Evolutionary conservation across 2,797 vertebrate species (phyloP), one percentile per base, ranked within the genome.

Genomic region (Anisognathus igniventris): DNA sequence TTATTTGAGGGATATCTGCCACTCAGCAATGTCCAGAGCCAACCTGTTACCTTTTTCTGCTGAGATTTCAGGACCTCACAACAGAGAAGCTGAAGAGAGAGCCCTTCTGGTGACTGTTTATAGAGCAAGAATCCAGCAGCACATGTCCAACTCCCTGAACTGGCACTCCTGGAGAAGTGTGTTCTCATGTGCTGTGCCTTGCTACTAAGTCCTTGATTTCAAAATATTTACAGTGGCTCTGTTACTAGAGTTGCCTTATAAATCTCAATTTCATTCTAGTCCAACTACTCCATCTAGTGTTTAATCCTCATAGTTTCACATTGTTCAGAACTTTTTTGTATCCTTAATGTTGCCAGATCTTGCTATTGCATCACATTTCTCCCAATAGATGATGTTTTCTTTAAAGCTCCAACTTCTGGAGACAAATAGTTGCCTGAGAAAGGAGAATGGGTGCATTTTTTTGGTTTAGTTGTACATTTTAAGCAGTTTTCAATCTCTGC

Each of bases 201-300:
- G 51, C 42, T 82, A 77, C 42, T 40, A 79, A 91, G 47, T 12
- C 21, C 27, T 58, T 12, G 31, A 75, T 86, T 91, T 86, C 78
- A 92, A 94, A 95, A 95, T 92, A 92, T 89, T 95, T 95, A 79
- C 81, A 73, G 31, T 39, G 66, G 18, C 47, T 92, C 56, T 78
- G 58, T 86, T 86, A 88, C 73, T 58, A 57, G 65, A 68, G 7
- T 21, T 72, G 66, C 25, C 91, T 71, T 60, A 50, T 9, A 67
- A 88, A 70, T 67, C 54, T 31, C 28, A 28, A 5, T 82, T 91
- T 92, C 66, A 92, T 90, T 79, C 87, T 72, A 65, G 86, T 92
- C 85, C 95, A 92, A 96, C 83, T 90, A 70, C 96, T 80, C 95
- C 95, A 97, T 70, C 96, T 96, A 95, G 95, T 76, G 96, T 94